phyloP scores from a whole-genome alignment of 1,140 invertebrate species.

The Meloidogyne hapla region DNA sequence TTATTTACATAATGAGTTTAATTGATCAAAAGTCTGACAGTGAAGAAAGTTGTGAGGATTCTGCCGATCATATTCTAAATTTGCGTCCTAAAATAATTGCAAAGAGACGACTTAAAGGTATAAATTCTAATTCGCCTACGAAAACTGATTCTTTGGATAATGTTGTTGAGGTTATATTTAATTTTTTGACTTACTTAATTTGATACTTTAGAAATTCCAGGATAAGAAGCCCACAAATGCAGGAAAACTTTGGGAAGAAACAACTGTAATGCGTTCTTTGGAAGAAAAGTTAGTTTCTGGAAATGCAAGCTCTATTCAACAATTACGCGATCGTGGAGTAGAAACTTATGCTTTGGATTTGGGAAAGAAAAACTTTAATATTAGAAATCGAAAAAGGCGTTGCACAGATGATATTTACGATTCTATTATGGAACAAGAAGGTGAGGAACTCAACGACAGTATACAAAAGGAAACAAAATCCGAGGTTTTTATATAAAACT shows the following conservation, averaged over 20 bases:
- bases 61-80: neutral
- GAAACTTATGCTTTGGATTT: slow-evolving; percentile 33
- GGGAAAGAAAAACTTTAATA: neutral
- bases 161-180: slow-evolving; percentile 1
- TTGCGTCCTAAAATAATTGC: neutral
- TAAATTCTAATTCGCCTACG: neutral
- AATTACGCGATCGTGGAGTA: slow-evolving; percentile 29
- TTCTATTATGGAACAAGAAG: slow-evolving; percentile 10
- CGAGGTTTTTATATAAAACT: neutral
- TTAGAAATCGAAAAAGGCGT: slow-evolving; percentile 14
- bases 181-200: neutral
- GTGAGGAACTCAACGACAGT: neutral
- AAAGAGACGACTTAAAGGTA: neutral
- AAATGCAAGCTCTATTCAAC: slow-evolving; percentile 6
- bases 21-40: neutral
- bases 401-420: slow-evolving; percentile 8
- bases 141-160: neutral
- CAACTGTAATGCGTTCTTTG: slow-evolving; percentile 45
- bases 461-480: neutral
- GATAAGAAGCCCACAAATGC: neutral
- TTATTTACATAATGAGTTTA: neutral
- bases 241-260: slow-evolving; percentile 47
- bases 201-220: neutral
- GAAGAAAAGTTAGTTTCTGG: slow-evolving; percentile 28
- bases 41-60: neutral